A percentile compares a stretch with the other conserved stretches of the same genome.
These are phyloP conservation scores for Nomada flava DNA, from an alignment of 2,888 invertebrate genomes.

Conservation along the genomic window DNA sequence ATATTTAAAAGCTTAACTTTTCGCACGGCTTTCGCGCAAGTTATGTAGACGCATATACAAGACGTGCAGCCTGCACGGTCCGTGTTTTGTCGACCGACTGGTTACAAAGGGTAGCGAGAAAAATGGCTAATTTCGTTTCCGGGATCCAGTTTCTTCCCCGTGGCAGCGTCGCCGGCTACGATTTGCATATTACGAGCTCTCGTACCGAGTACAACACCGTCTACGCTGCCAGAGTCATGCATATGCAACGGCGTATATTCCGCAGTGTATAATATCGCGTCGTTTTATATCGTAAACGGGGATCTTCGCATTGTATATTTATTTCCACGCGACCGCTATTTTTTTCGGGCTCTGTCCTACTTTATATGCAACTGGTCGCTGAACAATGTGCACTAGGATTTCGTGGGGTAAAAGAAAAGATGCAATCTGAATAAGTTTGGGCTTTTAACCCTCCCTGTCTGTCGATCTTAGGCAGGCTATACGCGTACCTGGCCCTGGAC, in stretches of 20 bases:
- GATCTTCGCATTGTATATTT: slow-evolving; percentile 20
- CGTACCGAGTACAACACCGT: slow-evolving; percentile 59
- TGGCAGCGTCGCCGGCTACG: slow-evolving; percentile 10
- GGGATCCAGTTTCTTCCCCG: slow-evolving; percentile 19
- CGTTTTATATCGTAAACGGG: slow-evolving; percentile 52
- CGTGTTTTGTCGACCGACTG: no score
- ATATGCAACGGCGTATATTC: slow-evolving; percentile 71
- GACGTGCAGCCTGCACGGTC: neutral
- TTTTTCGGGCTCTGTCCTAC: no score
- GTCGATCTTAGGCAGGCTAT: neutral
- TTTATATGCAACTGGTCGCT: no score
- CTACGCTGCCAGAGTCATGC: slow-evolving; percentile 64
- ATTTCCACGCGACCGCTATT: neutral
- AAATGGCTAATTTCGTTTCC: slow-evolving; percentile 13
- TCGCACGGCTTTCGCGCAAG: neutral
- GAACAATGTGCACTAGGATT: no score
- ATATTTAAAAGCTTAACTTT: no score
- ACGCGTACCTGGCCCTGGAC: neutral
- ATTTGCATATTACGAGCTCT: slow-evolving; percentile 73
- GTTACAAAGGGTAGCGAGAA: neutral
- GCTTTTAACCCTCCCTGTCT: neutral
- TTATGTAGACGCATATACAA: neutral
- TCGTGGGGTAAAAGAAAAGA: neutral
- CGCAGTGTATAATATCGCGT: slow-evolving; percentile 60
- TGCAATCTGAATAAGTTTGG: neutral